Percentiles rank a stretch among this genome's conserved stretches.
Evolutionary conservation across 2,888 invertebrate genomes (phyloP).

Genomic region (Meiosimyza platycephala): DNA sequence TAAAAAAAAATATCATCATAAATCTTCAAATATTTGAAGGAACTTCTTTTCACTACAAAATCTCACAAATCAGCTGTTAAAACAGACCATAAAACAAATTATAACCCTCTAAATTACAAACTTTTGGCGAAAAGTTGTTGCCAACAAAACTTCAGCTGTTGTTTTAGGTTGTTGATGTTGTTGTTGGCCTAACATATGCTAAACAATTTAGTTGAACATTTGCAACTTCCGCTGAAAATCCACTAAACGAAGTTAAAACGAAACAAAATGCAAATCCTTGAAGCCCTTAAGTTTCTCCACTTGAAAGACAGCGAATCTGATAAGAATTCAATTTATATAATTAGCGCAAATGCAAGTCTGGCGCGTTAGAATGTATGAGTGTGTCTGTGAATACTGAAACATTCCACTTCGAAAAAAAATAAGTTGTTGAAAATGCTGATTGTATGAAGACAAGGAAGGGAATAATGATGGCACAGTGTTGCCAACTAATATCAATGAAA

Average conservation of each 20-base stretch:
- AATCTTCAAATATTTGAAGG: too few species aligned
- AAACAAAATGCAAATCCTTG: background rate
- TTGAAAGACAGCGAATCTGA: slow-evolving; percentile 28
- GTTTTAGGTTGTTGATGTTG: too few species aligned
- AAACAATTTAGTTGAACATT: slow-evolving; percentile 17
- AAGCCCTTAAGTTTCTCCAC: background rate
- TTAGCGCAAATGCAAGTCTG: background rate
- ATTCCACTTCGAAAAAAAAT: background rate
- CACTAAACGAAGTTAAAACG: background rate
- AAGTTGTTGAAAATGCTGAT: background rate
- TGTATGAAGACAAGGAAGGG: background rate
- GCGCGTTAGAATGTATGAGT: background rate
- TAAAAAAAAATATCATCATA: too few species aligned
- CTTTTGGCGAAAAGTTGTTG: too few species aligned
- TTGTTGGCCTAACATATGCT: slow-evolving; percentile 1
- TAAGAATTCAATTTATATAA: slow-evolving; percentile 36
- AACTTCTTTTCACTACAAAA: too few species aligned
- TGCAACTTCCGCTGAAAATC: slow-evolving; percentile 10
- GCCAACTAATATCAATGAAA: slow-evolving; percentile 1
- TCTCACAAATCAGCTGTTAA: too few species aligned
- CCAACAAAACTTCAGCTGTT: too few species aligned
- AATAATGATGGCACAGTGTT: background rate
- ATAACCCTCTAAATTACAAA: too few species aligned
- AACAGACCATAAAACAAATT: too few species aligned
- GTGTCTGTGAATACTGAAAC: background rate